These are phyloP conservation scores for Ochropleura leucogaster DNA, from an alignment of 2,888 invertebrate genomes.

Conservation along the genomic window DNA sequence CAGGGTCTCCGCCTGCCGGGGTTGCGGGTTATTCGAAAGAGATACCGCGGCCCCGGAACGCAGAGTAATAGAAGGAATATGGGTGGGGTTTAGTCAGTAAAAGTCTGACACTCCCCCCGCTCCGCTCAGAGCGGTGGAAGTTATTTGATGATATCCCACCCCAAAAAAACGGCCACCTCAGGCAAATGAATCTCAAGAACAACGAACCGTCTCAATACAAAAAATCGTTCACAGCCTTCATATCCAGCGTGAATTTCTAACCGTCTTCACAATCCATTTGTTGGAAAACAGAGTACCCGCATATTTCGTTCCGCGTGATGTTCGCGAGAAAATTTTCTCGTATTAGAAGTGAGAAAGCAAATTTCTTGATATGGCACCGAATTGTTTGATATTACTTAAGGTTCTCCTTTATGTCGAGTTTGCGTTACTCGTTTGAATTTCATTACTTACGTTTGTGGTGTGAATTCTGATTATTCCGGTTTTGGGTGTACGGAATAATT, in stretches of 20 bases:
- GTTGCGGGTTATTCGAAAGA: no score
- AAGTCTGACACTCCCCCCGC: no score
- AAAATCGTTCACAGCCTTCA: slow-evolving; percentile 52
- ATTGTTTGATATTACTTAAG: slow-evolving; percentile 58
- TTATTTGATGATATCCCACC: no score
- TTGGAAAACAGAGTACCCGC: slow-evolving; percentile 71
- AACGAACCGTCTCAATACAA: slow-evolving; percentile 32
- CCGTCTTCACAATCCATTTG: slow-evolving; percentile 72
- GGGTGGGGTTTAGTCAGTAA: no score
- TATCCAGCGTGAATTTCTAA: slow-evolving; percentile 57
- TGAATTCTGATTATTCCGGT: slow-evolving; percentile 42
- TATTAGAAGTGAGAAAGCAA: slow-evolving; percentile 54
- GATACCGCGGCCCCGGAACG: no score
- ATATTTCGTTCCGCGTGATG: slow-evolving; percentile 63
- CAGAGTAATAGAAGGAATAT: no score
- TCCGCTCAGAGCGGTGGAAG: no score
- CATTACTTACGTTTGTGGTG: slow-evolving; percentile 49
- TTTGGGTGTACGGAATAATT: slow-evolving; percentile 30
- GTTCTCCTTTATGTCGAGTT: slow-evolving; percentile 38
- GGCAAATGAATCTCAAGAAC: slow-evolving; percentile 16
- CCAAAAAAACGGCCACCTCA: no score
- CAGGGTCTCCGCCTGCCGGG: no score
- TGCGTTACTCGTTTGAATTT: slow-evolving; percentile 42
- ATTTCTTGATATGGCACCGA: slow-evolving; percentile 52
- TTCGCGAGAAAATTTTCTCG: slow-evolving; percentile 65